Evolutionary conservation across 2,113 vertebrate genomes (phyloP).

Genomic region (Pterocles gutturalis): DNA sequence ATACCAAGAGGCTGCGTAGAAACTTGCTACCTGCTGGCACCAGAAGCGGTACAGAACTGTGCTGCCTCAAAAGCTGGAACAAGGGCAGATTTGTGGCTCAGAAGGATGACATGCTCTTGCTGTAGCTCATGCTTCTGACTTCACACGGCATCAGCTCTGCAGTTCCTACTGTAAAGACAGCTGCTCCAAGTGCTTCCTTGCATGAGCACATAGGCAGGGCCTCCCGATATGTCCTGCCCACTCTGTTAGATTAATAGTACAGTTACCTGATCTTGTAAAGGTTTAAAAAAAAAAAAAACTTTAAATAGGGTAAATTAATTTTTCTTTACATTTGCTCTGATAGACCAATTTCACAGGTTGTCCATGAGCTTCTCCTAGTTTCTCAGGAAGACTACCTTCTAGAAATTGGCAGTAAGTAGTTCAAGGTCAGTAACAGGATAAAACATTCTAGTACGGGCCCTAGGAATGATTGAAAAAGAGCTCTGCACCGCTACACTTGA

Average conservation of each 20-base stretch:
- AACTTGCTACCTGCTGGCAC: neutral
- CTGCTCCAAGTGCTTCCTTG: neutral
- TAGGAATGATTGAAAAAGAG: rapidly evolving
- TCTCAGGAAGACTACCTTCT: neutral
- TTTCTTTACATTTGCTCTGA: neutral
- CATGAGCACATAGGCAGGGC: neutral
- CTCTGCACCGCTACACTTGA: neutral
- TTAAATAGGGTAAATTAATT: neutral
- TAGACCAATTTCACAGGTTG: neutral
- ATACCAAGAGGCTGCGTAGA: neutral
- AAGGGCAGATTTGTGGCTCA: neutral
- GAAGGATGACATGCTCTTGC: neutral
- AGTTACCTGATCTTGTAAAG: neutral
- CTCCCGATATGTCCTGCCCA: neutral
- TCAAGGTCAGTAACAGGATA: neutral
- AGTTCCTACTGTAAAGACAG: neutral
- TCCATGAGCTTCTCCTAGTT: neutral
- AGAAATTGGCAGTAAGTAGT: neutral
- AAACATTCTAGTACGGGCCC: neutral
- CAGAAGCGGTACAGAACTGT: neutral
- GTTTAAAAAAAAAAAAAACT: neutral
- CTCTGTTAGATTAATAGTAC: neutral
- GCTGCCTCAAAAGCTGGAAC: neutral
- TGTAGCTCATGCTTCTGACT: neutral
- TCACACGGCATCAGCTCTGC: neutral